A percentile compares a stretch with the other conserved stretches of the same genome.
These are phyloP conservation scores for Chlorocebus sabaeus DNA, from an alignment of 2,113 vertebrate genomes.

Conservation along the genomic window DNA sequence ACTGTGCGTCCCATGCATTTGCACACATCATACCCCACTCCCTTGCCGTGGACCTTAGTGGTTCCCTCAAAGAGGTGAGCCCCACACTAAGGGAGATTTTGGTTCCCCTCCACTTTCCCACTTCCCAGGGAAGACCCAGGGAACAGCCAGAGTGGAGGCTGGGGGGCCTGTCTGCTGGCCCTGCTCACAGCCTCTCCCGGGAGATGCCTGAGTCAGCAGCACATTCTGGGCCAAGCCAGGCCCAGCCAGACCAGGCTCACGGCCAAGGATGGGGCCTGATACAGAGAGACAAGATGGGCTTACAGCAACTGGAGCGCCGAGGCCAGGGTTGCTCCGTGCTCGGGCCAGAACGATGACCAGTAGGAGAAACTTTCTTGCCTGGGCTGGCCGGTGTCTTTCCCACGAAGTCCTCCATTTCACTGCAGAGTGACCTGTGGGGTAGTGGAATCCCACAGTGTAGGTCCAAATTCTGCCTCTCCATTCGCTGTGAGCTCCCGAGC, in stretches of 20 bases:
- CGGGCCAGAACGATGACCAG: neutral
- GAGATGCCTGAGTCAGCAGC: neutral
- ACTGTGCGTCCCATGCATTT: fast-evolving
- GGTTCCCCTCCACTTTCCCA: neutral
- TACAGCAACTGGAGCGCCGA: neutral
- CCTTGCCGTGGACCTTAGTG: fast-evolving
- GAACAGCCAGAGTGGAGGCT: neutral
- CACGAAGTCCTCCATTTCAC: neutral
- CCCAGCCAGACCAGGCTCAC: neutral
- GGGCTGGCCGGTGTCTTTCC: neutral
- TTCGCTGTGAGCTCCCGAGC: neutral
- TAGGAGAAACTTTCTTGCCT: neutral
- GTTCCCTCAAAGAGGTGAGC: neutral
- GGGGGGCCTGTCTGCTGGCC: neutral
- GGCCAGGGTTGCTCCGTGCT: neutral
- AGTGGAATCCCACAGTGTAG: neutral
- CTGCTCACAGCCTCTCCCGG: neutral
- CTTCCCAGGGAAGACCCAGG: neutral
- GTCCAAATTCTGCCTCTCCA: neutral
- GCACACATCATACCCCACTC: fast-evolving
- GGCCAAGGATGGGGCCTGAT: neutral
- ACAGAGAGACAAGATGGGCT: neutral
- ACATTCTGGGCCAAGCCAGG: constrained; percentile 27
- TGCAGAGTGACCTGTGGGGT: neutral
- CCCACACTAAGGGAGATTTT: neutral